Evolutionary conservation across 1,140 invertebrate genomes (phyloP), one percentile per base, ranked within the genome.

Genomic region (Temnothorax nylanderi): DNA sequence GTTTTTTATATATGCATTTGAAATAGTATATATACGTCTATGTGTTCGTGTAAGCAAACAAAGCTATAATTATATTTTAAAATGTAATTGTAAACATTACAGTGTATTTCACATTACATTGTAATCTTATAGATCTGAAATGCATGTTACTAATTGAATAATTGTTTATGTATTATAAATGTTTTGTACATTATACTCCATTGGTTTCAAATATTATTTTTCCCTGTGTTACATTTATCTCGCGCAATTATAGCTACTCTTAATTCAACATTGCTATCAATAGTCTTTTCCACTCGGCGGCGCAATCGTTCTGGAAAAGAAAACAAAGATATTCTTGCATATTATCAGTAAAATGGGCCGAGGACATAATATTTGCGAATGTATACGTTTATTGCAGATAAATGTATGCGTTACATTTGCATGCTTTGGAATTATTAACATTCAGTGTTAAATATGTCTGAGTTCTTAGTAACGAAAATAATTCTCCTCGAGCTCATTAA

Each of bases 281-380:
- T 82, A 97, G 93, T 67, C 94, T 95, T 94, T 96, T 96, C 94
- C 96, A 96, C 87, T 96, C 96, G 21, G 96, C 96, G 37, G 89
- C 86, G 87, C 95, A 95, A 93, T 96, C 95, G 80, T 88, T 95
- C 95, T 96, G 95, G 32, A 94, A 95, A 93, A 89, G 89, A 92
- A 88, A 90, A 85, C 60, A 93, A 89, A 92, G 62, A 67, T 58
- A 69, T 87, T 26, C 75, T 85, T 16, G 77, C 54, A 47, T 80
- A 75, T 54, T 60, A 80, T 81, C 44, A 74, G 37, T 71, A 18
- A 21, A 64, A 76, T 65, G 67, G 76, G 54, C 62, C 65, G 58
- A 78, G 47, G 65, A 82, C n/a, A 18, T 11, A 74, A 18, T 11
- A 74, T 81, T 71, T 82, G 60, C 34, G 44, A 34, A 67, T 58